Evolutionary conservation across 2,797 vertebrate species (phyloP), one percentile per base, ranked within the genome.

Genomic region (Chrysolophus pictus): DNA sequence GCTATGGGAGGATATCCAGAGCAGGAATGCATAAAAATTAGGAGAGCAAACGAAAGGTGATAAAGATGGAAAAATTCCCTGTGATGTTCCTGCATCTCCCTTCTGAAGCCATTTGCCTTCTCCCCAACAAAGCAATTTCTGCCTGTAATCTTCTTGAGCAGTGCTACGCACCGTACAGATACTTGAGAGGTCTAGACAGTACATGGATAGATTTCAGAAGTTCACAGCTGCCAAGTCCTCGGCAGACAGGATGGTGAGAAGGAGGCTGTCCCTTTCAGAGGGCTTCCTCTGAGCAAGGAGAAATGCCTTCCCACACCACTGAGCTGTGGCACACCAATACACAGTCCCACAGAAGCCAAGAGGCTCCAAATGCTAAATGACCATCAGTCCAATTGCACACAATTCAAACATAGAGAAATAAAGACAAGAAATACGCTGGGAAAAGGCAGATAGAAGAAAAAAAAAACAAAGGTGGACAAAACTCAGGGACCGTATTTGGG

Each of bases 51-150:
- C 31, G 21, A 69, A 65, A 78, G 63, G 46, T 85, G 75, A 77
- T 87, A 93, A 85, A 94, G 28, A 39, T 82, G 37, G 53, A 76
- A 92, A 46, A 91, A 44, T 86, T 86, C 60, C 37, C 37, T 44
- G 60, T 42, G 62, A 16, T 59, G 41, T 37, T 88, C 44, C 37
- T 55, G 74, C 47, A 39, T 44, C 84, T 74, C 21, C 17, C n/a
- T 88, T 35, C 80, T 7, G 1, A 91, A 88, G 71, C 1, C 1
- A 80, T 69, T 68, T 1, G 2, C 22, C 17, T 78, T 84, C 46
- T 81, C 17, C 16, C 10, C 47, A 80, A 83, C 58, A 91, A 87
- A 72, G 55, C 65, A 58, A 77, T 55, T 91, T 87, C 42, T 91
- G 63, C 46, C 39, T 63, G 31, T 44, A 88, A 93, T 83, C 72